Conservation (phyloP, 2,797 vertebrate species). For the Clarias platycephalus region DNA sequence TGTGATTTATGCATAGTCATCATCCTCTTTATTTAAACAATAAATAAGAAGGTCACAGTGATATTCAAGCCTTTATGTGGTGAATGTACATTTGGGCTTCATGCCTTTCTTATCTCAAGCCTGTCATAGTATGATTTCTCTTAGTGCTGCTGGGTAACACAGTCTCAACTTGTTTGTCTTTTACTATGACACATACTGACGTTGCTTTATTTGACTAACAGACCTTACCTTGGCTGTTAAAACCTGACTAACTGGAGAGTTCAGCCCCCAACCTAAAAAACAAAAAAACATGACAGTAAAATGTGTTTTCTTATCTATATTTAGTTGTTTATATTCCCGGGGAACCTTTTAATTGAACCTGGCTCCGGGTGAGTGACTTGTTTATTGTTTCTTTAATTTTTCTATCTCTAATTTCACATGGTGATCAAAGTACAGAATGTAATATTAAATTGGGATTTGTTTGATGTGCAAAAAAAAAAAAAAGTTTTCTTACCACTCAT, state of each 20-base stretch:
- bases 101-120: slow-evolving; percentile 22
- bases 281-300: slow-evolving; percentile 10
- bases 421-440: not conserved
- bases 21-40: slow-evolving; percentile 19
- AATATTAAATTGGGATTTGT: not conserved
- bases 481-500: not conserved
- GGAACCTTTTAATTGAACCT: not conserved
- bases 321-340: not conserved
- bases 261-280: slow-evolving; percentile 26
- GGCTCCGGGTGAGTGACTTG: not conserved
- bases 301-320: not conserved
- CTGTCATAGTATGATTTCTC: slow-evolving; percentile 23
- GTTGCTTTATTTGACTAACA: slow-evolving; percentile 50
- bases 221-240: slow-evolving; percentile 36
- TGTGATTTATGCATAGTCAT: slow-evolving; percentile 3
- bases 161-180: slow-evolving; percentile 71
- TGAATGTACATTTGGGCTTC: slow-evolving; percentile 11
- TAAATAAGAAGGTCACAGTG: slow-evolving; percentile 30
- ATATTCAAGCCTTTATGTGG: slow-evolving; percentile 25
- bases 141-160: slow-evolving; percentile 60
- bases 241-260: slow-evolving; percentile 21
- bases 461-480: not conserved
- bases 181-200: slow-evolving; percentile 60
- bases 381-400: not conserved
- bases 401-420: not conserved